A percentile compares a stretch with the other conserved stretches of the same genome.
Conservation (phyloP, 2,797 vertebrate species). For the Cygnus olor region DNA sequence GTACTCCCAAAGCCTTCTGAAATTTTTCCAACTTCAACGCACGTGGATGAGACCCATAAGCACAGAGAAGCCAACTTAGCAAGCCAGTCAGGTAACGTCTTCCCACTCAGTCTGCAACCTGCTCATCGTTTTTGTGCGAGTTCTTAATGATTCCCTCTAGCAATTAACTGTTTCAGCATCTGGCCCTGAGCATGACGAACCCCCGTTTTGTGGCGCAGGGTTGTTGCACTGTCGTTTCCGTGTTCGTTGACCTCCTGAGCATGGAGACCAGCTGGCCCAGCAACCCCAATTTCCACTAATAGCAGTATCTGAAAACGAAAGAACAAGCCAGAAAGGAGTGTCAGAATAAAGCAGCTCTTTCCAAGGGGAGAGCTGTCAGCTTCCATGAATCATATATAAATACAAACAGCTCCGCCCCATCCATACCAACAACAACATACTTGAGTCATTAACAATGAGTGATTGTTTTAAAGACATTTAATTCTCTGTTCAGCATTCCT, state of each 20-base stretch:
- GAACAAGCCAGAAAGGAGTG: not conserved
- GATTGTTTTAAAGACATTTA: not conserved
- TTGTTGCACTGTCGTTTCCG: conserved; percentile 88
- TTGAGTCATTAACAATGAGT: not conserved
- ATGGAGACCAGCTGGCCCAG: conserved; percentile 89
- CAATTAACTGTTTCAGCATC: conserved; percentile 78
- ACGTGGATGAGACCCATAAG: not conserved
- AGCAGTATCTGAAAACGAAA: conserved; percentile 74
- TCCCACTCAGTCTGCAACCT: not conserved
- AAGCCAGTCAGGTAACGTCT: not conserved
- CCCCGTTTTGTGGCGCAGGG: conserved; percentile 80
- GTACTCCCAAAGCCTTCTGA: not conserved
- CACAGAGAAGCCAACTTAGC: not conserved
- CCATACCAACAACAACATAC: not conserved
- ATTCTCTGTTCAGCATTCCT: not conserved
- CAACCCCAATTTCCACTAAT: conserved; percentile 91
- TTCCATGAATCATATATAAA: not conserved
- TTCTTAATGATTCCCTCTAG: not conserved
- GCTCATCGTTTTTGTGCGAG: not conserved
- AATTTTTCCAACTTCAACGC: not conserved
- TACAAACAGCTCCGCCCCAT: not conserved
- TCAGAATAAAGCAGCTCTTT: not conserved
- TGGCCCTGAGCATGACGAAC: conserved; percentile 81
- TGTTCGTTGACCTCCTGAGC: conserved; percentile 75
- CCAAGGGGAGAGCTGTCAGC: not conserved